Percentiles rank a stretch among this genome's conserved stretches.
Conservation (phyloP, 2,113 vertebrate genomes). For the Cariama cristata region DNA sequence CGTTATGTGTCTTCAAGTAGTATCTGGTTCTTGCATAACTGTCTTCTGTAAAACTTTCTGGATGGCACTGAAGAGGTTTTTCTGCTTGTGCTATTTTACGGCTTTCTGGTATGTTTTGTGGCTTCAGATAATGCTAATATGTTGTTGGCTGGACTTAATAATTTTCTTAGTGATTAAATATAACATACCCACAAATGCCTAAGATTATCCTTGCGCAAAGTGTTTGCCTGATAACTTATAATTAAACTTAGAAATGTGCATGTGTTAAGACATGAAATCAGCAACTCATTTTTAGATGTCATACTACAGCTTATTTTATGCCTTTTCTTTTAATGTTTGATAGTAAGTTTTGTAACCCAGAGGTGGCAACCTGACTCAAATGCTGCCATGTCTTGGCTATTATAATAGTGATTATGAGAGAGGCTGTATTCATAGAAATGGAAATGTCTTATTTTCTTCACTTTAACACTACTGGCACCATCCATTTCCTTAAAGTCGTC, state of each 20-base stretch:
- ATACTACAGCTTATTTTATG: not conserved
- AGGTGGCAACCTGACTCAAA: not conserved
- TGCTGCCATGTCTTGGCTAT: not conserved
- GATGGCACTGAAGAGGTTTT: not conserved
- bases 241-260: not conserved
- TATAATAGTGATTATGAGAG: not conserved
- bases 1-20: not conserved
- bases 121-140: not conserved
- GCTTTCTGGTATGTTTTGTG: not conserved
- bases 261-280: not conserved
- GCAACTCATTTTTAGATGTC: not conserved
- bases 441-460: not conserved
- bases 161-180: slow-evolving; percentile 29
- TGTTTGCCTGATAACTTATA: not conserved
- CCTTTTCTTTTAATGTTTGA: not conserved
- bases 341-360: not conserved
- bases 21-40: not conserved
- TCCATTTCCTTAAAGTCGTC: not conserved
- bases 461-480: not conserved
- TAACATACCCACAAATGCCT: not conserved
- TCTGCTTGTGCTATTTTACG: not conserved
- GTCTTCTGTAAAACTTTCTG: not conserved
- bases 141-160: not conserved
- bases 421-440: not conserved
- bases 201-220: not conserved